Base-by-base conservation (phyloP, 2,113 vertebrate species). In the Oncorhynchus keta region DNA sequence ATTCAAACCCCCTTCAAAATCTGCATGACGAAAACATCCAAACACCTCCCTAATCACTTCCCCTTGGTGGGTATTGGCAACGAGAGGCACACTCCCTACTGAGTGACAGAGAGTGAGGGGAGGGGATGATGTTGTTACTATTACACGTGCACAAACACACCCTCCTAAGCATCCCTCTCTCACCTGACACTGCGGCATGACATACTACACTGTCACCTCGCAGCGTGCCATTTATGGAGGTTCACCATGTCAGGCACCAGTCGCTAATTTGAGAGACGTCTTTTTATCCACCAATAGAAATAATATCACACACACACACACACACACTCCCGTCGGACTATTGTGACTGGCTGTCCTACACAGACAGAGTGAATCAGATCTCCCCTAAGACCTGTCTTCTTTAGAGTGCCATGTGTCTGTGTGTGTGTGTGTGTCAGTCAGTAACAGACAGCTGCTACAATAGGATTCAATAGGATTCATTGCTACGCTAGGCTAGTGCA, bases 401-500 rank as follows among this genome's bases (percentile, higher is more conserved):
- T 11, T 45, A 2, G 11, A 11, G 39, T 45, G 39, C 0, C 3
- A 9, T 45, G 39, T 45, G 39, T 35, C 1, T 35, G 20, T 59
- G 64, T 88, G 32, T 32, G 3, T 45, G 39, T 35, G 5, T 35
- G 18, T 59, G 67, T 88, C 39, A 45, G 39, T 11, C 39, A 57
- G 70, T 77, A 55, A 55, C 39, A 45, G 61, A 49, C 32, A 22
- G 75, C 72, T 78, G 69, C 77, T 78, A 79, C 73, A 81, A 73
- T 81, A 70, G 72, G 65, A 80, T 83, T 80, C 75, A 79, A 80
- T 51, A 86, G 67, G 73, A 76, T 79, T 79, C 66, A 75, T 81
- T 82, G 77, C 75, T 73, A 80, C 68, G 73, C 76, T 55, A 82
- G 70, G 79, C 79, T 78, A 74, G 84, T 80, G 85, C 76, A 90